A percentile compares a stretch with the other conserved stretches of the same genome.
Conservation (phyloP, 1,140 invertebrate species). For the Battus philenor region DNA sequence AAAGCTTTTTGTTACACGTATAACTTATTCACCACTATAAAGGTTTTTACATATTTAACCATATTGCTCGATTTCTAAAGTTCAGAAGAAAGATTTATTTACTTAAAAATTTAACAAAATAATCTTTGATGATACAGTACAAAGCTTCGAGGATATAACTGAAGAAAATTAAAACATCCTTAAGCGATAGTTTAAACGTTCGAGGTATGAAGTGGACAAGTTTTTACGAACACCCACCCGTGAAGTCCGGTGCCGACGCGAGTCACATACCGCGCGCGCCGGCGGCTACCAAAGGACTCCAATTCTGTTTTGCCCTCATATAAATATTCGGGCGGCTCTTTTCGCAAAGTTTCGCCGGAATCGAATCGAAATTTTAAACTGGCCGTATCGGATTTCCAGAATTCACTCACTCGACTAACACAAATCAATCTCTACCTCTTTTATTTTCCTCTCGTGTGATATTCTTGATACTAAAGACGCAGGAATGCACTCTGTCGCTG, state of each 20-base stretch:
- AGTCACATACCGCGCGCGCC: conserved; percentile 34
- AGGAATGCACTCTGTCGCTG: too few relatives aligned
- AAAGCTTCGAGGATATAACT: too few relatives aligned
- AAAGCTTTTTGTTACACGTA: too few relatives aligned
- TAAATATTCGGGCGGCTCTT: conserved; percentile 42
- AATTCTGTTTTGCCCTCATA: conserved; percentile 49
- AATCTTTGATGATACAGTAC: too few relatives aligned
- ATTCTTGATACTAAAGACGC: too few relatives aligned
- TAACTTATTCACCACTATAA: too few relatives aligned
- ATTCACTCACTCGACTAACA: conserved; percentile 6
- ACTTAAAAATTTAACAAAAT: too few relatives aligned
- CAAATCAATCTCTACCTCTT: conserved; percentile 11
- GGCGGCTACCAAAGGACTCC: conserved; percentile 31
- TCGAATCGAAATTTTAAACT: conserved; percentile 17
- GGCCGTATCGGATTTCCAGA: conserved; percentile 18
- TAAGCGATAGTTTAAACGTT: conserved; percentile 14
- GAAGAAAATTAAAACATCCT: not conserved
- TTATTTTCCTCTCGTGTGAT: too few relatives aligned
- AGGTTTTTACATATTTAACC: too few relatives aligned
- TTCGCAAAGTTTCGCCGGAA: conserved; percentile 42
- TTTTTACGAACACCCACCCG: conserved; percentile 54
- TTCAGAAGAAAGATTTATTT: too few relatives aligned
- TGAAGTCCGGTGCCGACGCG: conserved; percentile 38
- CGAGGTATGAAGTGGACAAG: conserved; percentile 21
- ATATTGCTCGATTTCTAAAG: too few relatives aligned